Evolutionary conservation across 1,140 invertebrate genomes (phyloP).

Genomic region (Drosophila auraria): DNA sequence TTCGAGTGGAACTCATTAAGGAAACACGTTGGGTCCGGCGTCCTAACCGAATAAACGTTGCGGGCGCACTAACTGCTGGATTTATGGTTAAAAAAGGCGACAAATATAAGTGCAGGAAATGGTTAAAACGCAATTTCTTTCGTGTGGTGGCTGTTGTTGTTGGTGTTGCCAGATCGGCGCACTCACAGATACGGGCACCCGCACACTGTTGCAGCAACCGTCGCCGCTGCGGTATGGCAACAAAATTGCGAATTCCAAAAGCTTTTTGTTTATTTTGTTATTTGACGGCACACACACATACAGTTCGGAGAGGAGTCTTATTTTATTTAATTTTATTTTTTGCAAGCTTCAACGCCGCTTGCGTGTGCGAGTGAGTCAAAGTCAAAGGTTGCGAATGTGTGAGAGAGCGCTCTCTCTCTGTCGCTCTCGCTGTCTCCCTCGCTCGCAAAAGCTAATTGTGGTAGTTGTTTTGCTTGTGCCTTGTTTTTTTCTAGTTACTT

Average conservation of each 20-base stretch:
- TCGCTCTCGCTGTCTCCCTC: slow-evolving; percentile 34
- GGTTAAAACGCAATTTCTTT: slow-evolving; percentile 78
- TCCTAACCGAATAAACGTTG: slow-evolving; percentile 19
- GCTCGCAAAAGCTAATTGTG: slow-evolving; percentile 52
- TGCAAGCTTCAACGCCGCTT: slow-evolving; percentile 53
- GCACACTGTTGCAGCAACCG: slow-evolving; percentile 9
- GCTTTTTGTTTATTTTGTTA: slow-evolving; percentile 62
- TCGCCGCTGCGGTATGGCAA: slow-evolving; percentile 26
- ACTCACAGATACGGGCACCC: slow-evolving; percentile 32
- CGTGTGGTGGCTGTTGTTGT: slow-evolving; percentile 70
- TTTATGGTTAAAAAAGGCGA: slow-evolving; percentile 14
- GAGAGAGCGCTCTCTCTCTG: slow-evolving; percentile 36
- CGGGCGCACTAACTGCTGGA: slow-evolving; percentile 1
- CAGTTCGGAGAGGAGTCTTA: slow-evolving; percentile 27
- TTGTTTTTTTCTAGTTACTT: slow-evolving; percentile 21
- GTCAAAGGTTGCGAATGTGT: slow-evolving; percentile 50
- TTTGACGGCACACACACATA: slow-evolving; percentile 55
- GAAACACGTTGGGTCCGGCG: slow-evolving; percentile 14
- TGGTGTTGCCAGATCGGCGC: slow-evolving; percentile 74
- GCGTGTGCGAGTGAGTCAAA: slow-evolving; percentile 56
- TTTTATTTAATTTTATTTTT: slow-evolving; percentile 51
- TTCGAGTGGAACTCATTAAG: slow-evolving; percentile 51
- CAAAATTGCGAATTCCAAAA: slow-evolving; percentile 66
- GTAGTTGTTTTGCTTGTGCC: slow-evolving; percentile 13
- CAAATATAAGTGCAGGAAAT: slow-evolving; percentile 40